phyloP scores from a whole-genome alignment of 1,140 invertebrate genomes.

The Drosophila suzukii region DNA sequence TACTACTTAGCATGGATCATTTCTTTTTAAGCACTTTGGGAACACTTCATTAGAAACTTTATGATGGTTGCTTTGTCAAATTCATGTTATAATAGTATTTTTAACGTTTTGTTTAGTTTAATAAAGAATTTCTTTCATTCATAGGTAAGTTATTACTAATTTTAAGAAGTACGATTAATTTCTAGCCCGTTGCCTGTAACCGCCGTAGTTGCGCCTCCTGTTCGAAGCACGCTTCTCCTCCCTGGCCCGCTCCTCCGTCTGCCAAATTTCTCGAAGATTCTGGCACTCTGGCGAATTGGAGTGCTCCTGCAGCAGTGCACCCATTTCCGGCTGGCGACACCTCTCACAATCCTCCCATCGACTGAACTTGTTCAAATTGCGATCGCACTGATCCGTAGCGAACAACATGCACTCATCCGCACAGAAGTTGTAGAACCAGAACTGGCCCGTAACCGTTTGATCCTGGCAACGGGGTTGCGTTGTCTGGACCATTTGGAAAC shows the following conservation, averaged over 20 bases:
- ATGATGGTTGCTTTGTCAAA: no score
- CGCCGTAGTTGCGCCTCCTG: conserved; percentile 23
- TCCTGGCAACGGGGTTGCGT: conserved; percentile 42
- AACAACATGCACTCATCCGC: conserved; percentile 70
- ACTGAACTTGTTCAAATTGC: conserved; percentile 71
- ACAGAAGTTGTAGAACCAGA: conserved; percentile 80
- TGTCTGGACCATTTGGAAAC: conserved; percentile 57
- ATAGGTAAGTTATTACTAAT: no score
- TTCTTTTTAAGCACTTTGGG: no score
- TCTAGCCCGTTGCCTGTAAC: conserved; percentile 22
- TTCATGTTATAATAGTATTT: no score
- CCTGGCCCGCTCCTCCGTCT: conserved; percentile 27
- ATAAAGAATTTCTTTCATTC: no score
- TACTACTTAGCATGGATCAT: no score
- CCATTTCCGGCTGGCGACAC: conserved; percentile 49
- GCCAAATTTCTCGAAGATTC: conserved; percentile 18
- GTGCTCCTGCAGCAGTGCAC: conserved; percentile 23
- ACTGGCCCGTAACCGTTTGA: conserved; percentile 56
- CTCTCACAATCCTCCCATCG: conserved; percentile 58
- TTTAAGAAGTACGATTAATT: not conserved
- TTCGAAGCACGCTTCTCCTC: conserved; percentile 19
- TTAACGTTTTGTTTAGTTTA: no score
- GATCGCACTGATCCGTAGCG: conserved; percentile 68
- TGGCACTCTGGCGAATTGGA: conserved; percentile 40
- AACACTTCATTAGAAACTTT: no score